These are phyloP conservation scores for Laticauda colubrina DNA, from an alignment of 2,113 vertebrate genomes.

Conservation along the genomic window DNA sequence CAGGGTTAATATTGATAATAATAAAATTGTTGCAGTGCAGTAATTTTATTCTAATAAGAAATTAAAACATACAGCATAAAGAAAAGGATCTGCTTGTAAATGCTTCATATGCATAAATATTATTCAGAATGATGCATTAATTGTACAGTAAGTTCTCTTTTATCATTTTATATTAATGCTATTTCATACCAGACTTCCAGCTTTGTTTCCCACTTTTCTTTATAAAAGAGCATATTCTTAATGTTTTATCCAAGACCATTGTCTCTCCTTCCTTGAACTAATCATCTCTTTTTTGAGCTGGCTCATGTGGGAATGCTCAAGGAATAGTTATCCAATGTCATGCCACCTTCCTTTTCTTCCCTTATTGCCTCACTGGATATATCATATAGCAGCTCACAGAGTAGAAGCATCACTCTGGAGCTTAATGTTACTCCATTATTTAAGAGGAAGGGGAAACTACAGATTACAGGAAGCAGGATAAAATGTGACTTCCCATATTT, in stretches of 20 bases:
- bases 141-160: constrained; percentile 36
- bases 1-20: constrained; percentile 32
- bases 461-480: not conserved
- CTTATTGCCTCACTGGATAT: not conserved
- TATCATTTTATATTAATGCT: constrained; percentile 43
- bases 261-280: not conserved
- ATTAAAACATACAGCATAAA: constrained; percentile 30
- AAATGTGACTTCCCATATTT: not conserved
- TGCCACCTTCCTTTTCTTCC: not conserved
- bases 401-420: not conserved
- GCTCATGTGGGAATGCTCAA: not conserved
- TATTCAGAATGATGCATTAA: constrained; percentile 20
- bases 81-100: not conserved
- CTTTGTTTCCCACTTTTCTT: not conserved
- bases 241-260: not conserved
- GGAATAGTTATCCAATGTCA: not conserved
- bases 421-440: not conserved
- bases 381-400: not conserved
- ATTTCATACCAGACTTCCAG: not conserved
- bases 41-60: constrained; percentile 26
- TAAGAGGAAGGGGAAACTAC: not conserved
- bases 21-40: constrained; percentile 9
- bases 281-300: not conserved
- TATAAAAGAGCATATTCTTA: not conserved
- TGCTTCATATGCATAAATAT: constrained; percentile 16